Conservation (phyloP, 2,797 vertebrate genomes). For the Lateolabrax maculatus region DNA sequence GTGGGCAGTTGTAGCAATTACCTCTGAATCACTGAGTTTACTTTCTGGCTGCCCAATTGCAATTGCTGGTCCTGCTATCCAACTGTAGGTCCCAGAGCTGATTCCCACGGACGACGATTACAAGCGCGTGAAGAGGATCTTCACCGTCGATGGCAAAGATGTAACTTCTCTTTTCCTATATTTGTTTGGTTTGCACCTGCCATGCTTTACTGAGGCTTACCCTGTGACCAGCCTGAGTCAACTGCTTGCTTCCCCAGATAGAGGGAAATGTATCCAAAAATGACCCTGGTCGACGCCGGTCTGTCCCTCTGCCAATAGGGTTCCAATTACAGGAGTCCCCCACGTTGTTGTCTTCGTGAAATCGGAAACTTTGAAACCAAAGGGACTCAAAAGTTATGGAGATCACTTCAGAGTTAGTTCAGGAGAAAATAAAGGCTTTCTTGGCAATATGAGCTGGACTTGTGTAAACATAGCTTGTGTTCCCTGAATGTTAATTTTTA, state of each 20-base stretch:
- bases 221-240: slow-evolving; percentile 17
- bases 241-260: slow-evolving; percentile 19
- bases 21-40: slow-evolving; percentile 19
- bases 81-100: slow-evolving; percentile 83
- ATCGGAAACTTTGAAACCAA: slow-evolving; percentile 32
- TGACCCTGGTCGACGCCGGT: background rate
- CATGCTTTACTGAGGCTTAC: slow-evolving; percentile 21
- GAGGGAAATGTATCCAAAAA: slow-evolving; percentile 33
- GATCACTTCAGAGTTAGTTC: background rate
- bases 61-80: slow-evolving; percentile 51
- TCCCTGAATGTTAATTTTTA: slow-evolving; percentile 2
- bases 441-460: background rate
- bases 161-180: slow-evolving; percentile 74
- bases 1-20: background rate
- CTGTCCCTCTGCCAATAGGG: slow-evolving; percentile 1
- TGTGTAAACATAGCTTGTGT: too few relatives aligned
- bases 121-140: slow-evolving; percentile 92
- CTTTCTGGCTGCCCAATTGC: slow-evolving; percentile 31
- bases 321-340: slow-evolving; percentile 19
- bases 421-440: background rate
- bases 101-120: slow-evolving; percentile 89
- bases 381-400: background rate
- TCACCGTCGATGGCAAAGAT: slow-evolving; percentile 80
- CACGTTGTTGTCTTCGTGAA: slow-evolving; percentile 21
- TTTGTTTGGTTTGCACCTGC: slow-evolving; percentile 54